Percentiles rank a stretch among this genome's conserved stretches.
These are phyloP conservation scores for Torymus tubicola DNA, from an alignment of 2,888 invertebrate species.

Conservation along the genomic window DNA sequence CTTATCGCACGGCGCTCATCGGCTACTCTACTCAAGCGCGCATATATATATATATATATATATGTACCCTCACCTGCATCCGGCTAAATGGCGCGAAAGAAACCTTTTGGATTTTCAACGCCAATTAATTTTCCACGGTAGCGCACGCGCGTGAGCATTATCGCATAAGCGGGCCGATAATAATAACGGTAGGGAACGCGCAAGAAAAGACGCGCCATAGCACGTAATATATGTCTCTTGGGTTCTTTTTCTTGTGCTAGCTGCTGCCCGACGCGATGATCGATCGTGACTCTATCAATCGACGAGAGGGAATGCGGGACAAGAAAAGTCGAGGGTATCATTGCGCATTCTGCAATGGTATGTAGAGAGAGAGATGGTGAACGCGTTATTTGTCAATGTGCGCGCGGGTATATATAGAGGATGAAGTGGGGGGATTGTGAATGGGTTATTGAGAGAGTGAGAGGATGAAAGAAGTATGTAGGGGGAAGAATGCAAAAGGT, in stretches of 20 bases:
- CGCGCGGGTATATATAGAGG: background rate
- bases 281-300: slow-evolving; percentile 44
- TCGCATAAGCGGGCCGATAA: background rate
- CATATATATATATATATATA: no score
- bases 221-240: background rate
- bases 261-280: slow-evolving; percentile 22
- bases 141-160: background rate
- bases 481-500: background rate
- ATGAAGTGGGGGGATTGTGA: background rate
- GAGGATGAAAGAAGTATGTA: no score
- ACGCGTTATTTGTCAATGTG: slow-evolving; percentile 37
- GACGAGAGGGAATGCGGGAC: slow-evolving; percentile 21
- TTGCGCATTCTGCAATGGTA: no score
- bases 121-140: slow-evolving; percentile 31
- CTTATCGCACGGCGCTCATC: slow-evolving; percentile 12
- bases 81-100: no score
- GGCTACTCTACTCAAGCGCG: no score
- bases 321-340: no score
- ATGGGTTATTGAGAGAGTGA: no score
- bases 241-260: background rate
- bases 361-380: no score
- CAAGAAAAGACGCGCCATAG: no score
- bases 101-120: slow-evolving; percentile 16
- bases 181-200: slow-evolving; percentile 11
- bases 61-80: no score